A percentile compares a stretch with the other conserved stretches of the same genome.
phyloP scores from a whole-genome alignment of 2,113 vertebrate genomes.

The Mystacornis crossleyi region DNA sequence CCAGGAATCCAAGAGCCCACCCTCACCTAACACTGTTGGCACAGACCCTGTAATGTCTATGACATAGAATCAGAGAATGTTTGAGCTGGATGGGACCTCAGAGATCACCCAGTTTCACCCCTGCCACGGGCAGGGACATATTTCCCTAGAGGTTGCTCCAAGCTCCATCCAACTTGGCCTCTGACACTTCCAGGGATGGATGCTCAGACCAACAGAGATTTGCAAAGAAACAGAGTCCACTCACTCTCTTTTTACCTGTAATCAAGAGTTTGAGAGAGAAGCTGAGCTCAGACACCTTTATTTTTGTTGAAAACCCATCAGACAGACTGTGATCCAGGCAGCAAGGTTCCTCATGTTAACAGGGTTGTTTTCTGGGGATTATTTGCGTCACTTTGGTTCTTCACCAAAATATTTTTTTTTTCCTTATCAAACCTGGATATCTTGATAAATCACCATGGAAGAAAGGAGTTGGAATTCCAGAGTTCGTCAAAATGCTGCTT shows the following conservation, averaged over 20 bases:
- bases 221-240: not conserved
- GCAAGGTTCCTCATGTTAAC: not conserved
- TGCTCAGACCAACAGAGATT: accelerated
- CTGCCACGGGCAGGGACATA: not conserved
- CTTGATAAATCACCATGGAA: not conserved
- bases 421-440: not conserved
- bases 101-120: not conserved
- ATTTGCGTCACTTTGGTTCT: not conserved
- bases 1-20: not conserved
- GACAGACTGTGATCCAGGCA: not conserved
- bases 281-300: not conserved
- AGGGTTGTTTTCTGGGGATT: not conserved
- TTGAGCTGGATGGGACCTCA: not conserved
- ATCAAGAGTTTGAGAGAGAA: not conserved
- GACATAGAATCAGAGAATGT: not conserved
- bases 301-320: not conserved
- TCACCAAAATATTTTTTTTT: not conserved
- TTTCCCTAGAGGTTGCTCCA: not conserved
- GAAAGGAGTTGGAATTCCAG: not conserved
- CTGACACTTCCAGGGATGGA: not conserved
- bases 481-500: not conserved
- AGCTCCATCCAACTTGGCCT: accelerated
- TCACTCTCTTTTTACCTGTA: not conserved
- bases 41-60: accelerated
- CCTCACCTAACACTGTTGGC: not conserved